Conservation (phyloP, 2,113 vertebrate genomes). For the Scopus umbretta region DNA sequence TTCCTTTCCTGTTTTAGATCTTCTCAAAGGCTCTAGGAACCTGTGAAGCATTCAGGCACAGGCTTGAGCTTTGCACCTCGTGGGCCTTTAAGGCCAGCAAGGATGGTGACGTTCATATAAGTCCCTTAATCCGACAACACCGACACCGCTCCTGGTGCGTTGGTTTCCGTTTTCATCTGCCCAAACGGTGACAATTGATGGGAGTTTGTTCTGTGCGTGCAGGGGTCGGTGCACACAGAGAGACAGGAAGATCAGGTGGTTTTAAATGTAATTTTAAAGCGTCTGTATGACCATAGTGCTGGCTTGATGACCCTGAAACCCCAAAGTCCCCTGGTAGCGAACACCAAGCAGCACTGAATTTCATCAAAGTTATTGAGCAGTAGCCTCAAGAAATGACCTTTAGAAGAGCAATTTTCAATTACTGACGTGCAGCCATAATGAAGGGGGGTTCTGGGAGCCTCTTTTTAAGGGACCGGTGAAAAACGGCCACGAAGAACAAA, state of each 20-base stretch:
- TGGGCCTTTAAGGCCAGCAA: background rate
- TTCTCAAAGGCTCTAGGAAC: background rate
- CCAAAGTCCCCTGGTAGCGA: background rate
- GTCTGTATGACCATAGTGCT: background rate
- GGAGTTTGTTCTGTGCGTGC: background rate
- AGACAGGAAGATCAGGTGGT: background rate
- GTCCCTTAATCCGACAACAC: background rate
- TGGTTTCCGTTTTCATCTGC: background rate
- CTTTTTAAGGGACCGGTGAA: background rate
- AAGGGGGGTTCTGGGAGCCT: background rate
- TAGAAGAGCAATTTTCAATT: background rate
- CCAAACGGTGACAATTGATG: accelerated
- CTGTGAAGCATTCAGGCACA: background rate
- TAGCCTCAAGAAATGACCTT: background rate
- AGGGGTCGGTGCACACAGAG: background rate
- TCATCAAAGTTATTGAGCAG: accelerated
- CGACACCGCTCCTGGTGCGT: accelerated
- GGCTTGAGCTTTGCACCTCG: background rate
- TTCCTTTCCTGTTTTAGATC: background rate
- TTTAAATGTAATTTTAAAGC: background rate
- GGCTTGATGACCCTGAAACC: background rate
- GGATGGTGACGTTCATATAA: background rate
- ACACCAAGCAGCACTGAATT: background rate
- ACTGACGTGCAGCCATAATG: background rate
- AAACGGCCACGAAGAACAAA: background rate